Evolutionary conservation across 2,888 invertebrate genomes (phyloP), one percentile per base, ranked within the genome.

Genomic region (Callyntrura guangdongensis): DNA sequence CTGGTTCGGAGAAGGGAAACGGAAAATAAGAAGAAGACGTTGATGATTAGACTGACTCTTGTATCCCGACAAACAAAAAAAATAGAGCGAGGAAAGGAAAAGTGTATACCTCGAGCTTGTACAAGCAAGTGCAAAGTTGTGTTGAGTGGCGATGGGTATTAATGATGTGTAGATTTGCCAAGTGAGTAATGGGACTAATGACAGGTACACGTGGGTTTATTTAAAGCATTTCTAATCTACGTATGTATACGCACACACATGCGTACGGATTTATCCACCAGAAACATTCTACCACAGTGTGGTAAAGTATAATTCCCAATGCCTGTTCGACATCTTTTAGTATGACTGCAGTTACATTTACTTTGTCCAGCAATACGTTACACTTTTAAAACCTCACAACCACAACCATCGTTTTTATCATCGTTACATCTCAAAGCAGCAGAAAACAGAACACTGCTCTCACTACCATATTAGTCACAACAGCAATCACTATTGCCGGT

Each of bases 161-260:
- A 90, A 90, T 64, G 90, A 90, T 86, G 90, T 90, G 90, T 86
- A 64, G 86, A 90, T 86, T 90, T 90, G 69, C 85, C 20, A 27
- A 59, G 61, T 82, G 90, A 90, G 53, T 86, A 86, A 90, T 90
- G 81, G 79, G 17, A 53, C 47, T 49, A 90, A 90, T 86, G 86
- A 86, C 83, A 90, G 85, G 85, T 86, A 72, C 82, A 89, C 83
- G 83, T 89, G 61, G 89, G 77, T 56, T 36, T 36, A 83, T 67
- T 83, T 83, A 49, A 83, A 67, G 45, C 25, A 11, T 12, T 4
- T 49, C 53, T 20, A 20, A 14, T 59, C n/a, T 86, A 0, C 11
- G 17, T 9, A 8, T 69, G 6, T n/a, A 77, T 14, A 4, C 5
- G 22, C 36, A 36, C 36, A 36, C 36, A 36, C 36, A 36, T 53